Conservation (phyloP, 2,797 vertebrate species). For the Hydrolagus colliei region DNA sequence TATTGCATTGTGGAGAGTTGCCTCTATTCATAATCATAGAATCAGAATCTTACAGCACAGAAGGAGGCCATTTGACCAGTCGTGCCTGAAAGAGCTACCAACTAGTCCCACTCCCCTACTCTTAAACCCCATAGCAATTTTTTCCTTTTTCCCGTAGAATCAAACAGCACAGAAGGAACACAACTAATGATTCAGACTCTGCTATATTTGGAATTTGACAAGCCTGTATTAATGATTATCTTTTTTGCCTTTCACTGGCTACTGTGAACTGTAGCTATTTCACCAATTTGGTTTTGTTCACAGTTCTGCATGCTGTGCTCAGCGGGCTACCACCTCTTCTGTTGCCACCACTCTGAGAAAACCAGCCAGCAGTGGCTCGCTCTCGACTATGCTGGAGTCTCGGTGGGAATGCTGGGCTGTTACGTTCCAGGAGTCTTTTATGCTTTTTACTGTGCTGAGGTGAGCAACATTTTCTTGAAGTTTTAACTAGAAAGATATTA, state of each 20-base stretch:
- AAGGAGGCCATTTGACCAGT: too few relatives aligned
- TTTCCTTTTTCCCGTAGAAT: too few relatives aligned
- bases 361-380: conserved; percentile 32
- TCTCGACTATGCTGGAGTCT: conserved; percentile 30
- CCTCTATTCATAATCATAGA: too few relatives aligned
- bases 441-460: conserved; percentile 33
- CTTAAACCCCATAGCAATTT: too few relatives aligned
- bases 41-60: too few relatives aligned
- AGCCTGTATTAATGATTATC: background rate
- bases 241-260: background rate
- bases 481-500: too few relatives aligned
- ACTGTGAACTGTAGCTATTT: background rate
- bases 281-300: background rate
- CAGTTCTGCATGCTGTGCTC: conserved; percentile 34
- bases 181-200: too few relatives aligned
- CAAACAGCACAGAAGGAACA: too few relatives aligned
- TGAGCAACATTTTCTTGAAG: background rate
- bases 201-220: background rate
- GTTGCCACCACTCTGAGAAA: conserved; percentile 30
- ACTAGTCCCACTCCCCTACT: too few relatives aligned
- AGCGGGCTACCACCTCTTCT: conserved; percentile 30
- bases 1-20: too few relatives aligned
- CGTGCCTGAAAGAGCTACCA: too few relatives aligned
- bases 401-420: conserved; percentile 33
- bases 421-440: conserved; percentile 32